Evolutionary conservation across 2,888 invertebrate genomes (phyloP).

Genomic region (Dromius quadrimaculatus): DNA sequence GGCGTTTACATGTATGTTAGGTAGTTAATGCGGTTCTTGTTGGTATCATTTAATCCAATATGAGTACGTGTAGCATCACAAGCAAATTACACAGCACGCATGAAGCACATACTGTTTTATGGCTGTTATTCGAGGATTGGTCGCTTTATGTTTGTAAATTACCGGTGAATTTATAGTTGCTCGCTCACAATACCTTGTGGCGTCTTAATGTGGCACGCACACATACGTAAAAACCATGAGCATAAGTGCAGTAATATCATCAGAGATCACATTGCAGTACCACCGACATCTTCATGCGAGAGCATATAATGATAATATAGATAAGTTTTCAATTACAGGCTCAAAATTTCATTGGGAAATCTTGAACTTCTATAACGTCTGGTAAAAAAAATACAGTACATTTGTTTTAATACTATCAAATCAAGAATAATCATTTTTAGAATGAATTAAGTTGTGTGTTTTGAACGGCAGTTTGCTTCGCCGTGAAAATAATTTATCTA

Average conservation of each 20-base stretch:
- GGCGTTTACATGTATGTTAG: conserved; percentile 14
- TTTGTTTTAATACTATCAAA: conserved; percentile 58
- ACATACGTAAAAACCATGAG: not conserved
- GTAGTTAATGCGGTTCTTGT: not conserved
- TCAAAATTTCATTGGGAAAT: too few relatives aligned
- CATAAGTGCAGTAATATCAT: conserved; percentile 1
- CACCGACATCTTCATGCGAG: conserved; percentile 3
- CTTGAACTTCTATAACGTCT: too few relatives aligned
- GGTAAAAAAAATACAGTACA: not conserved
- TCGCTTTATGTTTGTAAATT: conserved; percentile 49
- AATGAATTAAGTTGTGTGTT: too few relatives aligned
- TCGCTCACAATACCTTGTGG: conserved; percentile 28
- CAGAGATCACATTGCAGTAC: not conserved
- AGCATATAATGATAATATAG: not conserved
- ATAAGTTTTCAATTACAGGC: too few relatives aligned
- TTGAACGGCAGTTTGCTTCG: too few relatives aligned
- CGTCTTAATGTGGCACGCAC: conserved; percentile 6
- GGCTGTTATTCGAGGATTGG: conserved; percentile 43
- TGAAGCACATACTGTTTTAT: conserved; percentile 45
- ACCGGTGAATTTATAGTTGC: conserved; percentile 49
- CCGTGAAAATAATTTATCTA: too few relatives aligned
- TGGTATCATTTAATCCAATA: not conserved
- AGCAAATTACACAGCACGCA: conserved; percentile 28
- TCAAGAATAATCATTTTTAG: conserved; percentile 58
- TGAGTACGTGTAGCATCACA: not conserved